Conservation (phyloP, 1,140 invertebrate species). For the Homarus americanus region DNA sequence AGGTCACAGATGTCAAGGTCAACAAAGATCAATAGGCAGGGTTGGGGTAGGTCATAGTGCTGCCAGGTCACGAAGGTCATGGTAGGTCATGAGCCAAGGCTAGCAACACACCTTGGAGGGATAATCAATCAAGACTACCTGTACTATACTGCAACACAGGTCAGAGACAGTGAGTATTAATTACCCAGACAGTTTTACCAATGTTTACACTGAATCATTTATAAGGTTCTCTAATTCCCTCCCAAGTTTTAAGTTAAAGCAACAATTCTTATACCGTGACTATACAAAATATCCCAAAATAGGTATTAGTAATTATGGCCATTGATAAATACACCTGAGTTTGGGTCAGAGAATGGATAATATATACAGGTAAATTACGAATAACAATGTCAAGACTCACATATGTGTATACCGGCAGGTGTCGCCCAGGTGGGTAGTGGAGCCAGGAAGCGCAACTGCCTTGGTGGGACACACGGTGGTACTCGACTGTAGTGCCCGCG, state of each 20-base stretch:
- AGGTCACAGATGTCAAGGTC: constrained; percentile 78
- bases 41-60: no score
- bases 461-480: constrained; percentile 43
- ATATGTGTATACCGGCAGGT: not conserved
- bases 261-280: no score
- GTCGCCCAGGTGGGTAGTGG: constrained; percentile 41
- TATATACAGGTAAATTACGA: no score
- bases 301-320: no score
- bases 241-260: no score
- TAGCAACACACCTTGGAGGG: not conserved
- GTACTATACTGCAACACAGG: not conserved
- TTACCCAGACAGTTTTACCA: no score
- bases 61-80: not conserved
- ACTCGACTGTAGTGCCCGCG: constrained; percentile 40
- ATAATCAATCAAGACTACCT: not conserved
- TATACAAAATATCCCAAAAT: no score
- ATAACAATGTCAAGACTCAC: no score
- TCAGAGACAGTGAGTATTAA: not conserved
- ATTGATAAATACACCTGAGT: no score
- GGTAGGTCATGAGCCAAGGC: not conserved
- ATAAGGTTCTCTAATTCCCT: no score
- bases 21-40: not conserved
- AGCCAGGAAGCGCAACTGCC: constrained; percentile 2
- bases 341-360: no score
- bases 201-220: no score